phyloP scores from a whole-genome alignment of 2,113 vertebrate species.

The Myrmecobius fasciatus region DNA sequence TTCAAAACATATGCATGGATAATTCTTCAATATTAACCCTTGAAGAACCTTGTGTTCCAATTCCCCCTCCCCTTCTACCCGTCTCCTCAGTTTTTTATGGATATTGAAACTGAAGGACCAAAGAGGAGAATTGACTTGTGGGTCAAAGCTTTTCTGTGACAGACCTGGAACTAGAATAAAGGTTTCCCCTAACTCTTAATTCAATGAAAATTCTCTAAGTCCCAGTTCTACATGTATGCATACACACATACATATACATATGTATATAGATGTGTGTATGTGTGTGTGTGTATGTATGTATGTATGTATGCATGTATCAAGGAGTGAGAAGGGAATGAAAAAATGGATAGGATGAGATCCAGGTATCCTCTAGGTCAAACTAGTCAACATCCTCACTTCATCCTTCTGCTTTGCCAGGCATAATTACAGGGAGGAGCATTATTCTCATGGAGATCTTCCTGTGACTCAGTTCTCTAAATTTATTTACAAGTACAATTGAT shows the following conservation, averaged over 20 bases:
- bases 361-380: not conserved
- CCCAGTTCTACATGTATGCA: not conserved
- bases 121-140: not conserved
- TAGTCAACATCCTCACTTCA: not conserved
- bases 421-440: not conserved
- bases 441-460: not conserved
- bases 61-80: too few species aligned
- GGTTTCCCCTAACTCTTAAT: not conserved
- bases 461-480: not conserved
- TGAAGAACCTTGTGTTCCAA: too few species aligned
- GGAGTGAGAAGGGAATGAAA: not conserved
- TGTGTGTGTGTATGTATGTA: too few species aligned
- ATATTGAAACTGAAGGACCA: not conserved
- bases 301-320: not conserved
- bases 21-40: too few species aligned
- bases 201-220: not conserved
- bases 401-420: too few species aligned
- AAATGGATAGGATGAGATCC: not conserved
- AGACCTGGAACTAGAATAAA: not conserved
- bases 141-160: not conserved
- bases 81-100: too few species aligned
- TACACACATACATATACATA: too few species aligned
- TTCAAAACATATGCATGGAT: too few species aligned
- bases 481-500: not conserved
- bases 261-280: too few species aligned